A percentile compares a stretch with the other conserved stretches of the same genome.
Conservation (phyloP, 2,113 vertebrate genomes). For the Percina caprodes region DNA sequence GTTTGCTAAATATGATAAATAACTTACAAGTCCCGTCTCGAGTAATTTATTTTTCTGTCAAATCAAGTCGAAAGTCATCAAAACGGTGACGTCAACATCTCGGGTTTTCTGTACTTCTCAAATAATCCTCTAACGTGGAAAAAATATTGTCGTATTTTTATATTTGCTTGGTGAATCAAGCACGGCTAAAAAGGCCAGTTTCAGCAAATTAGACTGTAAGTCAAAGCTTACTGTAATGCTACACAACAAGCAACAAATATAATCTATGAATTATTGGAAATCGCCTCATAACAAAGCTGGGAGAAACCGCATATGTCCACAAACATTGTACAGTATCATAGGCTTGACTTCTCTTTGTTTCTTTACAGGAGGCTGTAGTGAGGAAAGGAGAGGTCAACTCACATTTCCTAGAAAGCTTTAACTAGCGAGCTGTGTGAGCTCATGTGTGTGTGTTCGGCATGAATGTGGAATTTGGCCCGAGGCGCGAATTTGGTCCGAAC, state of each 20-base stretch:
- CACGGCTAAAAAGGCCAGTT: neutral
- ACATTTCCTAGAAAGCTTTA: conserved; percentile 71
- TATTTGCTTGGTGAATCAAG: neutral
- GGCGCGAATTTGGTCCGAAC: conserved; percentile 45
- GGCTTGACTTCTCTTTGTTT: conserved; percentile 14
- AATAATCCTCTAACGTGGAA: no score
- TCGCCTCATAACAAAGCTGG: neutral
- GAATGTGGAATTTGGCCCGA: conserved; percentile 61
- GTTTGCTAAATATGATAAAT: no score
- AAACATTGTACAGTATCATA: neutral
- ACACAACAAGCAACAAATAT: neutral
- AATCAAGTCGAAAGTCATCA: no score
- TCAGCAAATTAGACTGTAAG: neutral
- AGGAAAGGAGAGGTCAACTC: conserved; percentile 59
- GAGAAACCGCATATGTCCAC: neutral
- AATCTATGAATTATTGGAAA: neutral
- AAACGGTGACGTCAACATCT: no score
- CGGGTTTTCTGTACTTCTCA: no score
- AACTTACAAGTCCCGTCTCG: no score
- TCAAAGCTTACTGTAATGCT: neutral
- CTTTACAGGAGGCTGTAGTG: neutral
- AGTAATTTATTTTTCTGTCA: no score
- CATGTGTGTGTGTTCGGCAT: conserved; percentile 36
- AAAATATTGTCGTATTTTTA: neutral
- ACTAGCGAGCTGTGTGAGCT: conserved; percentile 38